A percentile compares a stretch with the other conserved stretches of the same genome.
Conservation (phyloP, 2,113 vertebrate genomes). For the Lagopus leucura region DNA sequence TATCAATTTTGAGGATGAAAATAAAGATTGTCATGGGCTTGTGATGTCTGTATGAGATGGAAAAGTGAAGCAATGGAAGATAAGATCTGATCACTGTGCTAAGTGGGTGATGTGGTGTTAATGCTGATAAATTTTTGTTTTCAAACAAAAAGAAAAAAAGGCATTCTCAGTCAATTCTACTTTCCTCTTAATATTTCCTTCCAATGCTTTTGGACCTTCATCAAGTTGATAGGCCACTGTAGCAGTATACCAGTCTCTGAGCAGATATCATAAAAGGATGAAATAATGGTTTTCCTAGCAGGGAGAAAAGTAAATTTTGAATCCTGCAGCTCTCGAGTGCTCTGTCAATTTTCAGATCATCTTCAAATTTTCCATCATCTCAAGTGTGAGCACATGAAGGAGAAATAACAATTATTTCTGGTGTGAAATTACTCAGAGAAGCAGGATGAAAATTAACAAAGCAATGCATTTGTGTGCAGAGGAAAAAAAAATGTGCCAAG, state of each 20-base stretch:
- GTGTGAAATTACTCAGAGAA: background rate
- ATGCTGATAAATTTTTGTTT: background rate
- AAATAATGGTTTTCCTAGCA: background rate
- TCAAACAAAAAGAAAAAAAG: background rate
- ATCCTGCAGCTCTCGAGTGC: background rate
- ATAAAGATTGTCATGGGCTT: background rate
- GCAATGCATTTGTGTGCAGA: background rate
- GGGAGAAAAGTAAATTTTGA: background rate
- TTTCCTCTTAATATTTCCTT: background rate
- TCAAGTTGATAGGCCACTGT: background rate
- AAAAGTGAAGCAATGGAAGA: background rate
- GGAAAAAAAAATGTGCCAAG: background rate
- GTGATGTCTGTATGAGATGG: background rate
- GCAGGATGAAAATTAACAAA: background rate
- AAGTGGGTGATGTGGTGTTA: background rate
- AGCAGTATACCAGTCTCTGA: background rate
- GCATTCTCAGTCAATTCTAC: background rate
- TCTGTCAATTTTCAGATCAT: background rate
- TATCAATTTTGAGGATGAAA: background rate
- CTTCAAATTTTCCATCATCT: background rate
- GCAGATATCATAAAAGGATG: background rate
- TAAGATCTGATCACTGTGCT: background rate
- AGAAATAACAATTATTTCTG: background rate
- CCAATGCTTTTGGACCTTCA: background rate
- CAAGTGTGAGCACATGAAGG: background rate